These are phyloP conservation scores for Pantherophis guttatus DNA, from an alignment of 2,113 vertebrate genomes.

Conservation along the genomic window DNA sequence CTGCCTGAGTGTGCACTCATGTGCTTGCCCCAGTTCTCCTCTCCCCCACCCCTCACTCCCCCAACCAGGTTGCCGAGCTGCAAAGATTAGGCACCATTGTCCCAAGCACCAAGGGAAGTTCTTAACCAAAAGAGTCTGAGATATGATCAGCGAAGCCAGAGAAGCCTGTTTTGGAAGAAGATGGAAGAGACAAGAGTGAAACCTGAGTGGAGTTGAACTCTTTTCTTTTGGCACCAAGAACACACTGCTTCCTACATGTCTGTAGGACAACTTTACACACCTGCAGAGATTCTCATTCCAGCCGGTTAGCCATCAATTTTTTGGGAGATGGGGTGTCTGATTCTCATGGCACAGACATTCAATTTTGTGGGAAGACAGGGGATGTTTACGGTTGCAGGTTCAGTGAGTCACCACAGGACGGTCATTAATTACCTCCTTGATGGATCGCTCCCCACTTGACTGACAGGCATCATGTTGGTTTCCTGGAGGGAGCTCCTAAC, in stretches of 20 bases:
- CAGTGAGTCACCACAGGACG: not conserved
- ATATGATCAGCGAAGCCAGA: not conserved
- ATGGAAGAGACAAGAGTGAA: not conserved
- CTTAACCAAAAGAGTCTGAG: not conserved
- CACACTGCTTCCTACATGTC: not conserved
- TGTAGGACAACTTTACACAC: not conserved
- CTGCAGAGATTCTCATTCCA: not conserved
- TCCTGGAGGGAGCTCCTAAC: not conserved
- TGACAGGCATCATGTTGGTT: accelerated
- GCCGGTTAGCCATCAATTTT: accelerated
- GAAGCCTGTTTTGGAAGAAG: not conserved
- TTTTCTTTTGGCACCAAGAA: not conserved
- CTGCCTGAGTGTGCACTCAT: too few species aligned
- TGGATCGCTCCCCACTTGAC: not conserved
- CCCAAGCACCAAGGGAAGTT: not conserved
- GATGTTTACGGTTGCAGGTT: accelerated
- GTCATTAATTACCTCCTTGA: not conserved
- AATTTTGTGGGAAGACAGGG: not conserved
- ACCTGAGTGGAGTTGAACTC: not conserved
- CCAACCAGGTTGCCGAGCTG: too few species aligned
- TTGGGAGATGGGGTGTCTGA: too few species aligned
- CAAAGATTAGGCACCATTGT: too few species aligned
- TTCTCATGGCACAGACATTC: accelerated
- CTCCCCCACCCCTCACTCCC: too few species aligned
- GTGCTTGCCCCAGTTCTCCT: too few species aligned